phyloP scores from a whole-genome alignment of 2,113 vertebrate species.

The Elachura formosa region DNA sequence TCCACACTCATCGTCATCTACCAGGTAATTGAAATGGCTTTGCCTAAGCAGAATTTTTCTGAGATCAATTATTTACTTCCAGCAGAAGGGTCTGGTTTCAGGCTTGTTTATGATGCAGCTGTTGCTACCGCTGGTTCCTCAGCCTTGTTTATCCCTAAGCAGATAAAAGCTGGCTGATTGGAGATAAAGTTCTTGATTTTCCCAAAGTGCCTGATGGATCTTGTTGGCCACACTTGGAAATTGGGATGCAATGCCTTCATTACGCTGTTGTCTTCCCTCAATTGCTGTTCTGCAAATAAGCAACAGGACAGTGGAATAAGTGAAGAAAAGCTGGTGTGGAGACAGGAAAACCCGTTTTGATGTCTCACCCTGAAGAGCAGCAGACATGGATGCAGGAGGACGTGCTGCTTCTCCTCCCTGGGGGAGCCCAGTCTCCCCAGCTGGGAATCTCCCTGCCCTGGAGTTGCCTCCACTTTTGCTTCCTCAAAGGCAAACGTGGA shows the following conservation, averaged over 20 bases:
- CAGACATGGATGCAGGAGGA: rapidly evolving
- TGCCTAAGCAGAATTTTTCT: constrained; percentile 8
- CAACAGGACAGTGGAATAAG: background rate
- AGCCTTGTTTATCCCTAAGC: constrained; percentile 51
- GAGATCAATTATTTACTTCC: constrained; percentile 49
- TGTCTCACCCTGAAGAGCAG: rapidly evolving
- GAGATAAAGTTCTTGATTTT: constrained; percentile 56
- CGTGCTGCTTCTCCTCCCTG: rapidly evolving
- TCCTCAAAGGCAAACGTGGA: rapidly evolving
- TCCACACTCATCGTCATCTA: background rate
- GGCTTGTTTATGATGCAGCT: constrained; percentile 27
- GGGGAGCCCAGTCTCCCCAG: background rate
- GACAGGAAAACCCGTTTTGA: background rate
- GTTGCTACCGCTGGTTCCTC: constrained; percentile 19
- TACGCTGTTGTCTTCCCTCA: background rate
- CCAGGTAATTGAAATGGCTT: constrained; percentile 30
- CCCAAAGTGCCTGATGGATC: constrained; percentile 41
- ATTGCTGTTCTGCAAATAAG: background rate
- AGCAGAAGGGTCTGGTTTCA: constrained; percentile 22
- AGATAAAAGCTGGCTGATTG: constrained; percentile 64
- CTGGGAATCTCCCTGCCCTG: background rate
- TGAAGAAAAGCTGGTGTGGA: background rate
- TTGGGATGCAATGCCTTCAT: background rate
- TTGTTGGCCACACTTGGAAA: constrained; percentile 52
- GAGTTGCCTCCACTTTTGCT: background rate